Percentiles rank a stretch among this genome's conserved stretches.
Evolutionary conservation across 2,888 invertebrate species (phyloP).

Genomic region (Harpalus rufipes): DNA sequence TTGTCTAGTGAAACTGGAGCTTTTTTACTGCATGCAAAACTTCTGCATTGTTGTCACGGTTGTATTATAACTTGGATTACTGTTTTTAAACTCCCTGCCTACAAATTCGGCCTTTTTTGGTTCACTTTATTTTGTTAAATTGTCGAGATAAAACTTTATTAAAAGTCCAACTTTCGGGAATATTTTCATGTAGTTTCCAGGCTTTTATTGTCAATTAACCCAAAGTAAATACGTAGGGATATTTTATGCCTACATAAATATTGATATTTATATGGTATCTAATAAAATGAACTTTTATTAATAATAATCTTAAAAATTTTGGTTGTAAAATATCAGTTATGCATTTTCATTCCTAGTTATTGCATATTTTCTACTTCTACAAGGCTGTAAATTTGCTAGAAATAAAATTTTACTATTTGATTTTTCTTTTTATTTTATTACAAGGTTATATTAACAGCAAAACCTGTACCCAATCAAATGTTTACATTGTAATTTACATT

Average conservation of each 20-base stretch:
- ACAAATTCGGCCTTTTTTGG: conserved; percentile 15
- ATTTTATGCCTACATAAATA: conserved; percentile 49
- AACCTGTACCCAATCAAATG: too few species aligned
- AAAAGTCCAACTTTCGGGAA: not conserved
- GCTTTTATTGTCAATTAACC: conserved; percentile 36
- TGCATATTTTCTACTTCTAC: conserved; percentile 8
- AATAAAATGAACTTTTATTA: conserved; percentile 49
- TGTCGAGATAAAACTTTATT: not conserved
- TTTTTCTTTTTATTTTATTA: not conserved
- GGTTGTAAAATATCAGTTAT: conserved; percentile 23
- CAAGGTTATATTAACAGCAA: not conserved
- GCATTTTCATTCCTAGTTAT: conserved; percentile 12
- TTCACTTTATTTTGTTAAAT: conserved; percentile 12
- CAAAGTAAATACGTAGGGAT: conserved; percentile 17
- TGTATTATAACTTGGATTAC: conserved; percentile 35
- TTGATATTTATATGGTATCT: conserved; percentile 31
- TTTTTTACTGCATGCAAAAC: conserved; percentile 29
- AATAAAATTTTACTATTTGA: conserved; percentile 8
- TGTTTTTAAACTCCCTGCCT: conserved; percentile 20
- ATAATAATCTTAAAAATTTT: conserved; percentile 41
- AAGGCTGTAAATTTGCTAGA: conserved; percentile 15
- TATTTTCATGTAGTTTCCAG: conserved; percentile 11
- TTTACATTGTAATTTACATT: too few species aligned
- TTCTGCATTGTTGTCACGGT: conserved; percentile 35
- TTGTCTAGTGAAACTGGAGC: conserved; percentile 34